Percentiles rank a stretch among this genome's conserved stretches.
Evolutionary conservation across 2,113 vertebrate species (phyloP).

Genomic region (Brienomyrus longianalis): DNA sequence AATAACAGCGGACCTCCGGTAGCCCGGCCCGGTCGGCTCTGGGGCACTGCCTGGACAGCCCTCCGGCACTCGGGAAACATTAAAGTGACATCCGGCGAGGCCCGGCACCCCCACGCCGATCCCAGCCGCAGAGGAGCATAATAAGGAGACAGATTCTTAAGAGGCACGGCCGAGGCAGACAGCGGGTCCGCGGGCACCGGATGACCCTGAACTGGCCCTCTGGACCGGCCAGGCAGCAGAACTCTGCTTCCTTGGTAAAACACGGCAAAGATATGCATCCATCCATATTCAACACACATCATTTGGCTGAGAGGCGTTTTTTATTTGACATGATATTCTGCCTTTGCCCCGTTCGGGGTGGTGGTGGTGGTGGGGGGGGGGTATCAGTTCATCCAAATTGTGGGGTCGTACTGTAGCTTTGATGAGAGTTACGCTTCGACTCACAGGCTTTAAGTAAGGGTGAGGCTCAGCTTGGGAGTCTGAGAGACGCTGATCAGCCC

Average conservation of each 20-base stretch:
- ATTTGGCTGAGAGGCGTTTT: neutral
- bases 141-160: conserved; percentile 18
- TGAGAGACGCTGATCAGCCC: neutral
- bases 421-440: neutral
- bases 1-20: conserved; percentile 16
- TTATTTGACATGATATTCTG: neutral
- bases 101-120: conserved; percentile 20
- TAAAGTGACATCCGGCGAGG: conserved; percentile 24
- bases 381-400: neutral
- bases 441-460: neutral
- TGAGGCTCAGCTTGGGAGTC: neutral
- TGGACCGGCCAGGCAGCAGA: neutral
- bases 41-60: conserved; percentile 17
- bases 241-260: neutral
- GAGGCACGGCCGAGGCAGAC: neutral
- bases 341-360: neutral
- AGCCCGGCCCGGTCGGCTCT: neutral
- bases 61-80: conserved; percentile 29
- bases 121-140: conserved; percentile 13
- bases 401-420: neutral
- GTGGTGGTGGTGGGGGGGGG: too few species aligned
- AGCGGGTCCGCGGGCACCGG: too few species aligned
- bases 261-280: neutral
- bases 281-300: neutral
- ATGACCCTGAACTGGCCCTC: neutral